Evolutionary conservation across 2,888 invertebrate species (phyloP), one percentile per base, ranked within the genome.

Genomic region (Mythimna lalbum): DNA sequence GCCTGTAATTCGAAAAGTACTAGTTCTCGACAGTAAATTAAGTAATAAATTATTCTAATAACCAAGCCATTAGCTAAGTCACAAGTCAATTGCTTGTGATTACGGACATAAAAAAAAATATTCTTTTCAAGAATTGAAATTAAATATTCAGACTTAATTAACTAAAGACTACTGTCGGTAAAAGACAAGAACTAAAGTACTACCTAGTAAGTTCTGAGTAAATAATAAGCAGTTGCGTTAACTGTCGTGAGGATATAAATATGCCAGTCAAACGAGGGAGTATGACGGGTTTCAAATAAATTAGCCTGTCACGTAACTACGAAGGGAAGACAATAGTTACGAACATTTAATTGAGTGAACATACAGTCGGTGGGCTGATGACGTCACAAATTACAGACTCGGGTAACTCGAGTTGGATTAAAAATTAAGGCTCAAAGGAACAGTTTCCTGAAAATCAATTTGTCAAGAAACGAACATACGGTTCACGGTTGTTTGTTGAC

Each of bases 251-350:
- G 75, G 73, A 83, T 80, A 79, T 81, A 80, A 73, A 80, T 75
- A 75, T 82, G 81, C 33, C 73, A 76, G 53, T 77, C 65, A 76
- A 68, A 59, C 60, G 55, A 69, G 31, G 65, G 17, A 50, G 52
- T 62, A 60, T 84, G 85, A 74, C 83, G 81, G 78, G 74, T 66
- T 67, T 68, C 76, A 76, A 84, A 78, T 76, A 78, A 81, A 85
- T 85, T 80, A 72, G 69, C 66, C 71, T 59, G 76, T 67, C 78
- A 78, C 43, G 71, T 67, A 47, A 71, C 67, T 65, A 49, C 47
- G 27, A 39, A 62, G 83, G 67, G 73, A 76, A 71, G 83, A 76
- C 76, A 82, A 70, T 71, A 72, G 73, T 76, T 80, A 71, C 62
- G 21, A 74, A 82, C 71, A 77, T 69, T 72, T 78, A 83, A 77